phyloP scores from a whole-genome alignment of 2,888 invertebrate genomes.

The Epistrophe eligans region DNA sequence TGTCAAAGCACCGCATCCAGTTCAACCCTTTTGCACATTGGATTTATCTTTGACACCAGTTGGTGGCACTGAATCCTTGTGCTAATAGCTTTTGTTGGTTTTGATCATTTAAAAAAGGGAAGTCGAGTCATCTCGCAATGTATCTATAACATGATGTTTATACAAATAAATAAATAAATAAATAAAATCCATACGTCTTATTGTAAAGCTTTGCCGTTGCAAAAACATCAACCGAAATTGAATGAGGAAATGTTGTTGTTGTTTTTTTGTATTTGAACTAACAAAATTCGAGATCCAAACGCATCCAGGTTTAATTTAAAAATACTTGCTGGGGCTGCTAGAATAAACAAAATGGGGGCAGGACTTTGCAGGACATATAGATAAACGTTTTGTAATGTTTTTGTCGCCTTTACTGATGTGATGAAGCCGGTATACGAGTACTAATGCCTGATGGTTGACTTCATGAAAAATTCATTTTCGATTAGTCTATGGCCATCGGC shows the following conservation, averaged over 20 bases:
- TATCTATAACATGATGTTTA: slow-evolving; percentile 29
- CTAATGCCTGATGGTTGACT: slow-evolving; percentile 49
- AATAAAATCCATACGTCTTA: slow-evolving; percentile 49
- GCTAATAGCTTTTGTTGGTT: slow-evolving; percentile 44
- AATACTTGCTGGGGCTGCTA: slow-evolving; percentile 21
- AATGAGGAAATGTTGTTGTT: slow-evolving; percentile 6
- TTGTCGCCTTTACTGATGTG: slow-evolving; percentile 1
- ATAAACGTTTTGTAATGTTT: slow-evolving; percentile 35
- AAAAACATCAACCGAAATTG: slow-evolving; percentile 23
- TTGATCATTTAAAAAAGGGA: background rate
- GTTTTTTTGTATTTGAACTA: background rate
- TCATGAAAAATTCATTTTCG: slow-evolving; percentile 76
- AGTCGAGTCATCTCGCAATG: background rate
- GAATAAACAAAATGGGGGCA: background rate
- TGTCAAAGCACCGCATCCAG: background rate
- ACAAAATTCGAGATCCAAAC: slow-evolving; percentile 27
- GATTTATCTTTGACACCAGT: slow-evolving; percentile 24
- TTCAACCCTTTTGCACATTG: slow-evolving; percentile 45
- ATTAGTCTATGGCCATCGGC: slow-evolving; percentile 69
- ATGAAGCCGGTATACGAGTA: background rate
- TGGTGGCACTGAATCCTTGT: slow-evolving; percentile 15
- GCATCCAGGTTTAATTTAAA: slow-evolving; percentile 38
- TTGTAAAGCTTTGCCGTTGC: background rate
- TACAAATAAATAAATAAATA: slow-evolving; percentile 64
- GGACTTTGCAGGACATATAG: background rate